Conservation (phyloP, 2,888 invertebrate genomes). For the Lamproptera curius region DNA sequence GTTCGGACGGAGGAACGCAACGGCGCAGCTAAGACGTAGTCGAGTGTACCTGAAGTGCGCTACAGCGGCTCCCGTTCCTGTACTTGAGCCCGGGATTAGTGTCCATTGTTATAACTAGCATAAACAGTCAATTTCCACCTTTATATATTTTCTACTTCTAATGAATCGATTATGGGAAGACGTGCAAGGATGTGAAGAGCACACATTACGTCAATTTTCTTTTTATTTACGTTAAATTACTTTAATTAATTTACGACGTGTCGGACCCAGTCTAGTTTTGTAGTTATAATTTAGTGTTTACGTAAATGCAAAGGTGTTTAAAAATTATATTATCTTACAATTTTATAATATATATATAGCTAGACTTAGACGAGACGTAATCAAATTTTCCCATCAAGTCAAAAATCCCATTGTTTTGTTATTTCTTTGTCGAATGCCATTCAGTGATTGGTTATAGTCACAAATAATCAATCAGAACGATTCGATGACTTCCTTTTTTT, state of each 20-base stretch:
- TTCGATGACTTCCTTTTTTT: no score
- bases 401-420: no score
- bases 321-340: no score
- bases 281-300: no score
- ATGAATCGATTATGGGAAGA: not conserved
- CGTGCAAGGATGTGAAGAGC: not conserved
- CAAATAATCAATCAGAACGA: no score
- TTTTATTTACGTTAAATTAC: not conserved
- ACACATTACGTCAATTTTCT: not conserved
- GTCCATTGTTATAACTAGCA: slow-evolving; percentile 14
- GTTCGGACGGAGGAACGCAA: slow-evolving; percentile 4
- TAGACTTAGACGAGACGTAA: no score
- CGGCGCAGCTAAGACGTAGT: not conserved
- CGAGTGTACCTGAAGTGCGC: slow-evolving; percentile 3
- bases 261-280: not conserved
- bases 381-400: no score
- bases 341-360: no score
- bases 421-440: no score
- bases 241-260: not conserved
- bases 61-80: slow-evolving; percentile 2
- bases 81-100: not conserved
- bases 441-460: no score
- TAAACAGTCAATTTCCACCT: no score
- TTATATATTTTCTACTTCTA: not conserved
- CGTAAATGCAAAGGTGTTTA: no score